Base-by-base conservation (phyloP, 30 jellyfish, hydroid and myxozoan genomes). In the Pelagia noctiluca region DNA sequence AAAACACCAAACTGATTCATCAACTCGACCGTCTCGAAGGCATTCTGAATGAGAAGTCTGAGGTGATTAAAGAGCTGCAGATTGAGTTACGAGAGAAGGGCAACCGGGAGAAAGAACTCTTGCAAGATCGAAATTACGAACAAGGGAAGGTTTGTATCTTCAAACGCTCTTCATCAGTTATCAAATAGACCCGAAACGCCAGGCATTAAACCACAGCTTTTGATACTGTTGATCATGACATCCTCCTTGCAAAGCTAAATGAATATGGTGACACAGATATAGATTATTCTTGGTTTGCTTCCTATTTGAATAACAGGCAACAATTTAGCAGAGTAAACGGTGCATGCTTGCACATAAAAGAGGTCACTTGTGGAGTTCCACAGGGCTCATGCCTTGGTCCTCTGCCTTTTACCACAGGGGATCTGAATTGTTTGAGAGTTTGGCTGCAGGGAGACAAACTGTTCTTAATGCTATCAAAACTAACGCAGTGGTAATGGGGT, bases 321-420 rank as follows among this genome's bases (percentile, higher is more conserved):
- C 68, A 52, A 52, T 52, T 52, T 52, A 52, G 68, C 68, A 52
- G 12, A 52, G 26, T 4, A 52, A 52, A 52, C 21, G 21, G 68
- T 52, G 68, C 68, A 52, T 52, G 68, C 68, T 52, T 30, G 68
- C 68, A 52, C 68, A 52, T 52, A 52, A 52, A 52, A 4, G 68
- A 52, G 68, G 68, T 78, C 57, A 78, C 82, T 19, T 78, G 89
- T 78, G 83, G 83, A 30, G 82, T 78, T 35, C 89, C 82, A 1
- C 89, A 78, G 60, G 91, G 91, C 35, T 66, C 91, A 37, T 54
- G 35, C 38, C 52, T 80, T 33, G 84, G 92, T 35, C 86, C 78
- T 65, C 92, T 82, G 65, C 78, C 35, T 34, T 66, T 82, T 63
- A 63, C 18, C 29, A 28, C 16, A 19, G 48, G 13, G 50, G 19